Base-by-base conservation (phyloP, 2,888 invertebrate genomes). In the Gonocerus acuteangulatus region DNA sequence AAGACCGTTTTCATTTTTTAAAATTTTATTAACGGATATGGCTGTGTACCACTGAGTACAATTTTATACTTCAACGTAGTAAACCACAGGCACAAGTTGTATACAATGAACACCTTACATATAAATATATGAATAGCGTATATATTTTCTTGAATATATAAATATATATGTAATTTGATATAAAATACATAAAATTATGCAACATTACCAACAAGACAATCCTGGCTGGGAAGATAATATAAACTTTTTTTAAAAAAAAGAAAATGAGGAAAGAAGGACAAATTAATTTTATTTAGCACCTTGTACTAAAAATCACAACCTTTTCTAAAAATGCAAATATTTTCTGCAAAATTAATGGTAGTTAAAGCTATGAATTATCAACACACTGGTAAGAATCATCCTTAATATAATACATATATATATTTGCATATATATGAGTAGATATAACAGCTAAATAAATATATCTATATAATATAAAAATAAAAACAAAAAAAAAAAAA, bases 61-160 rank as follows among this genome's bases (percentile, higher is more conserved):
- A 54, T 47, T 54, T 61, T 56, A 60, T 61, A 62, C 39, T 47
- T 58, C 60, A 48, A 61, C 44, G 45, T 59, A 62, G 60, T 61
- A 64, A 60, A 63, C 64, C 64, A 64, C 64, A 64, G 64, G 64
- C 64, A 54, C 64, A 64, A 64, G 64, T 64, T 64, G 64, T 64
- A 59, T 60, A 60, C 54, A 62, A 42, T 32, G 42, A 48, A 48
- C 27, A 36, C 39, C n/a, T 39, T 19, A 44, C 15, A 44, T 45
- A 48, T 22, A 51, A 61, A 63, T 44, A 58, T 57, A 59, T 49
- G 57, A 48, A 62, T 48, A 62, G 52, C 45, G 52, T 49, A 42
- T 27, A 27, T 27, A 27, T 27, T 9, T 27, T 27, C 27, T 27
- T 27, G 27, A 27, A 9, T 27, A 27, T 27, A 27, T 27, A 27